Evolutionary conservation across 1,140 invertebrate species (phyloP).

Genomic region (Drosophila funebris): DNA sequence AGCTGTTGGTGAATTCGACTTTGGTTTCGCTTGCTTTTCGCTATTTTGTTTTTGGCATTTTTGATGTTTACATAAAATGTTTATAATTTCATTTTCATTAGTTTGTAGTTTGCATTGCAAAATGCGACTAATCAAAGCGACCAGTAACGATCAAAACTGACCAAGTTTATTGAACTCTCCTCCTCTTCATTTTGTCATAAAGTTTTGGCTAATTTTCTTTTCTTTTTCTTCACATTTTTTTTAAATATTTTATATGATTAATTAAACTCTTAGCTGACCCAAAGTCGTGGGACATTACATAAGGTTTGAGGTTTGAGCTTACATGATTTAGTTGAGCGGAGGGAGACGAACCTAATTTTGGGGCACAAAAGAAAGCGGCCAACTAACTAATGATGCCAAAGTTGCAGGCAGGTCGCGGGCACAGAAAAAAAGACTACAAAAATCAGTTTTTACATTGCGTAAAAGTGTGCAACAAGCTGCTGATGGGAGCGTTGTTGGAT

Average conservation of each 20-base stretch:
- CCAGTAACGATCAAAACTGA: conserved; percentile 1
- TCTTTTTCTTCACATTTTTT: conserved; percentile 5
- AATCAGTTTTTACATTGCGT: conserved; percentile 59
- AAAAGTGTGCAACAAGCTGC: conserved; percentile 56
- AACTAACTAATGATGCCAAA: conserved; percentile 51
- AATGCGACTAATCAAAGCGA: conserved; percentile 39
- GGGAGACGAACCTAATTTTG: conserved; percentile 14
- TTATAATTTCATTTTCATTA: conserved; percentile 80
- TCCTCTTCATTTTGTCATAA: conserved; percentile 37
- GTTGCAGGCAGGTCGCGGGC: conserved; percentile 28
- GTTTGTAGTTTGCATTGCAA: conserved; percentile 58
- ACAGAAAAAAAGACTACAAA: conserved; percentile 15
- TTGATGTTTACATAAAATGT: conserved; percentile 75
- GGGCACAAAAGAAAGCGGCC: conserved; percentile 44
- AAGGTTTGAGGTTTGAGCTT: conserved; percentile 32
- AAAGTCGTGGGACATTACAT: conserved; percentile 35
- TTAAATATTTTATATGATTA: conserved; percentile 45
- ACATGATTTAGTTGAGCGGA: conserved; percentile 35
- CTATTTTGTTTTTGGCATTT: conserved; percentile 37
- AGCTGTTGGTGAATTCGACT: conserved; percentile 52
- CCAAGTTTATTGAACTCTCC: conserved; percentile 62
- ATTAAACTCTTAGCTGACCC: conserved; percentile 47
- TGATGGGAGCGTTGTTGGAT: conserved; percentile 43
- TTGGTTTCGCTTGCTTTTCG: conserved; percentile 24
- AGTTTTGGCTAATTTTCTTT: conserved; percentile 61